A percentile compares a stretch with the other conserved stretches of the same genome.
Conservation (phyloP, 2,888 invertebrate genomes). For the Adelphocoris suturalis region DNA sequence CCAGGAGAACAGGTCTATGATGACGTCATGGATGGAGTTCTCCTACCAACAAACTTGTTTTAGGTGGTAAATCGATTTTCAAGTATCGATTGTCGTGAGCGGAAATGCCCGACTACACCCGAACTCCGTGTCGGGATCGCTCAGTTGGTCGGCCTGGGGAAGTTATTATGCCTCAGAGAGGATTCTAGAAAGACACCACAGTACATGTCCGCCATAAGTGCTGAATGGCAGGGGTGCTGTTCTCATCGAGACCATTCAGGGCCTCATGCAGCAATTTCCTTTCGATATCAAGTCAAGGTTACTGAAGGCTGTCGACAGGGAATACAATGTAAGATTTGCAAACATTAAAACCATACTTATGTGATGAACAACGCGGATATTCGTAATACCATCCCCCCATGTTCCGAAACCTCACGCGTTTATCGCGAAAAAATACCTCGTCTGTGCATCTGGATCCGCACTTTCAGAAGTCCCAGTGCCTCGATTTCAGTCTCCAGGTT, state of each 20-base stretch:
- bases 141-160: constrained; percentile 70
- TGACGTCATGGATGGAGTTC: not conserved
- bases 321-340: constrained; percentile 94
- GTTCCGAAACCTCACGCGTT: constrained; percentile 62
- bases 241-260: constrained; percentile 79
- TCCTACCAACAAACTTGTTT: not conserved
- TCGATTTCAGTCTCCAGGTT: constrained; percentile 6
- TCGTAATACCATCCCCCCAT: constrained; percentile 37
- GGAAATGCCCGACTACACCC: constrained; percentile 33
- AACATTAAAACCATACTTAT: constrained; percentile 50
- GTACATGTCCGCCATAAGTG: constrained; percentile 80
- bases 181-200: constrained; percentile 76
- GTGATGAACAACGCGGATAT: constrained; percentile 37
- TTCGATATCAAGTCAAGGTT: constrained; percentile 96
- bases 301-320: constrained; percentile 97
- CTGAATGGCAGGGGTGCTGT: constrained; percentile 79
- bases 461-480: not conserved
- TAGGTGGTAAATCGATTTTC: not conserved
- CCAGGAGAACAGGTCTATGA: not conserved
- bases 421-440: constrained; percentile 60
- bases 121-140: constrained; percentile 43
- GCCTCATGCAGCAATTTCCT: constrained; percentile 81
- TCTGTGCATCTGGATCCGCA: constrained; percentile 55
- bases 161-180: constrained; percentile 77
- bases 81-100: not conserved